Percentiles rank a stretch among this genome's conserved stretches.
Conservation (phyloP, 2,797 vertebrate species). For the Cossypha caffra region DNA sequence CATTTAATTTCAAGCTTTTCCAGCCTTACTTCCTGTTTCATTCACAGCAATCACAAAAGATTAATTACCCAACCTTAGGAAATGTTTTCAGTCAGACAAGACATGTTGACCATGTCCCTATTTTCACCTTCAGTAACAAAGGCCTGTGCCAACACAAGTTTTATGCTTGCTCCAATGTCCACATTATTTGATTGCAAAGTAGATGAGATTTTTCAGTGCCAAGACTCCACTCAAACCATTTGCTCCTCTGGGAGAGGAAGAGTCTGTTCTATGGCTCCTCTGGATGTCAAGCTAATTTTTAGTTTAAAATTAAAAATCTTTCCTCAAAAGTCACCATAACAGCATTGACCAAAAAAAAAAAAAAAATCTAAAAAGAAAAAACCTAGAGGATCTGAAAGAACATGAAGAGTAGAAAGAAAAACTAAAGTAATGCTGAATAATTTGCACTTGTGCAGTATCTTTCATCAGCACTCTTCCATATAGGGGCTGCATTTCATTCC, state of each 20-base stretch:
- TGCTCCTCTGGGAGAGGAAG: not conserved
- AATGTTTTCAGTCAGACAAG: not conserved
- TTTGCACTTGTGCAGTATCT: not conserved
- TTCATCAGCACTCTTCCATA: not conserved
- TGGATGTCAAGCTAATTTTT: not conserved
- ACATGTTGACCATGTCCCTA: not conserved
- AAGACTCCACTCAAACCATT: not conserved
- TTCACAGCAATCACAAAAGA: not conserved
- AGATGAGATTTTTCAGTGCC: not conserved
- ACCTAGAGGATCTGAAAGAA: not conserved
- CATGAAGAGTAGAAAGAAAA: not conserved
- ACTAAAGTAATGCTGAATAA: not conserved
- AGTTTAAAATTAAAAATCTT: not conserved
- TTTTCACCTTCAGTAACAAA: not conserved
- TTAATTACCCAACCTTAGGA: not conserved
- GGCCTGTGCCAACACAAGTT: not conserved
- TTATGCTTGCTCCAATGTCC: not conserved
- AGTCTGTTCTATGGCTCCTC: not conserved
- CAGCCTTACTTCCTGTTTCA: constrained; percentile 15
- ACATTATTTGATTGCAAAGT: not conserved
- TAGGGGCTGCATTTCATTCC: not conserved
- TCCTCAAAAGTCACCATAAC: not conserved
- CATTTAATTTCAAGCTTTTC: constrained; percentile 8
- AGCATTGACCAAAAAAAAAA: accelerated
- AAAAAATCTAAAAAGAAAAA: too few relatives aligned